Evolutionary conservation across 2,888 invertebrate genomes (phyloP), one percentile per base, ranked within the genome.

Genomic region (Eueremaeus valkanovi): DNA sequence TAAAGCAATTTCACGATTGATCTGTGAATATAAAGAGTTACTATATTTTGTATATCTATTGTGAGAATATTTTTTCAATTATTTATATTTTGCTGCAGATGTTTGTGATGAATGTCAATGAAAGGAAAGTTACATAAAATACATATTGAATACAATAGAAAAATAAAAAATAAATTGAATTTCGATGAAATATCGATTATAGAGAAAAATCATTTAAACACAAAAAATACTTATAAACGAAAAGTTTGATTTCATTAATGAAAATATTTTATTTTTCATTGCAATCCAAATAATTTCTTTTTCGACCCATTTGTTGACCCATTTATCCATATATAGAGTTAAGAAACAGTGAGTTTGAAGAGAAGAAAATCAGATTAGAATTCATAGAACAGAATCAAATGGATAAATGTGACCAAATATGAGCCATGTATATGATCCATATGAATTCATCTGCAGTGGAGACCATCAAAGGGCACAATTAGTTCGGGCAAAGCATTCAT

Each of bases 321-420:
- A 70, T 70, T 70, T 70, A 45, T 24, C 70, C 70, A 70, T 42
- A 66, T 70, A 42, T 45, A 70, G 70, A 16, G 45, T 21, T 27
- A 27, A 61, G n/a, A n/a, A 21, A n/a, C 49, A n/a, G 49, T 18
- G 58, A 31, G 58, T 58, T 58, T 31, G 24, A 21, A 51, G 27
- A 33, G 24, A 58, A 27, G 29, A 11, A 61, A 16, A 61, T 61
- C 36, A 36, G 36, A 13, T 45, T 45, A n/a, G 16, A 45, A 13
- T 45, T 6, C 18, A 45, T 16, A 16, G 45, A n/a, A n/a, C n/a
- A n/a, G n/a, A n/a, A n/a, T n/a, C n/a, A n/a, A n/a, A n/a, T n/a
- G n/a, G n/a, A n/a, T n/a, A n/a, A n/a, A n/a, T n/a, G n/a, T n/a
- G n/a, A n/a, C n/a, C n/a, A n/a, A n/a, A n/a, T n/a, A n/a, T n/a